These are phyloP conservation scores for Manis javanica DNA, from an alignment of 2,797 vertebrate species.

Conservation along the genomic window DNA sequence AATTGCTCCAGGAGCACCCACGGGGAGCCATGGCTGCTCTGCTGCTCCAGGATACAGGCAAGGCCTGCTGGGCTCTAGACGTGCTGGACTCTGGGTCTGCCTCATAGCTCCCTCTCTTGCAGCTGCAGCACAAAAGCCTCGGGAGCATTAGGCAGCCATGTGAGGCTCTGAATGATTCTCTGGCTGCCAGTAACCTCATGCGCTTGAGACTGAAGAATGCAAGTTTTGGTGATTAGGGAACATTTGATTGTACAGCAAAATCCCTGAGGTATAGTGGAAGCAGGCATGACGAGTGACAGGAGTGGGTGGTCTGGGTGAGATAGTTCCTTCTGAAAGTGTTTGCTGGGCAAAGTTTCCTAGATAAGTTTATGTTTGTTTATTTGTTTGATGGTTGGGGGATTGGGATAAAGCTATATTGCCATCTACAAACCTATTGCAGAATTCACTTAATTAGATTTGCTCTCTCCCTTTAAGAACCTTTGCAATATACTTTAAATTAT, in stretches of 20 bases:
- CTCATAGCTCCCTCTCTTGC: neutral
- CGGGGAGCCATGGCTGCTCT: neutral
- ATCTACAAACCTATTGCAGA: neutral
- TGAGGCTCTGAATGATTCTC: constrained; percentile 54
- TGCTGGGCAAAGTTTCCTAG: neutral
- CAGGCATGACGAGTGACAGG: neutral
- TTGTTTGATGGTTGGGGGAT: neutral
- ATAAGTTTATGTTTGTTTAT: neutral
- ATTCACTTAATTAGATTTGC: constrained; percentile 47
- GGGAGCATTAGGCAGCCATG: neutral
- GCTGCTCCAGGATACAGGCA: neutral
- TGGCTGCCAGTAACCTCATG: constrained; percentile 49
- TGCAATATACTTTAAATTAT: neutral
- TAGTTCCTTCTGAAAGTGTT: constrained; percentile 32
- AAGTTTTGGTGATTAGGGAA: constrained; percentile 56
- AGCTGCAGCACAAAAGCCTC: neutral
- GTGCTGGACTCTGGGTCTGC: neutral
- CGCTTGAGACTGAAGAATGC: constrained; percentile 27
- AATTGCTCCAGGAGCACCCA: constrained; percentile 1
- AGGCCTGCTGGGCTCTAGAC: neutral
- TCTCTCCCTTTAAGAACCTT: neutral
- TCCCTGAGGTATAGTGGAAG: constrained; percentile 34
- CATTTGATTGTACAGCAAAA: constrained; percentile 52
- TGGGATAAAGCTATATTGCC: neutral
- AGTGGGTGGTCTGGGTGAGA: neutral